Base-by-base conservation (phyloP, 2,113 vertebrate genomes). In the Noctilio leporinus region DNA sequence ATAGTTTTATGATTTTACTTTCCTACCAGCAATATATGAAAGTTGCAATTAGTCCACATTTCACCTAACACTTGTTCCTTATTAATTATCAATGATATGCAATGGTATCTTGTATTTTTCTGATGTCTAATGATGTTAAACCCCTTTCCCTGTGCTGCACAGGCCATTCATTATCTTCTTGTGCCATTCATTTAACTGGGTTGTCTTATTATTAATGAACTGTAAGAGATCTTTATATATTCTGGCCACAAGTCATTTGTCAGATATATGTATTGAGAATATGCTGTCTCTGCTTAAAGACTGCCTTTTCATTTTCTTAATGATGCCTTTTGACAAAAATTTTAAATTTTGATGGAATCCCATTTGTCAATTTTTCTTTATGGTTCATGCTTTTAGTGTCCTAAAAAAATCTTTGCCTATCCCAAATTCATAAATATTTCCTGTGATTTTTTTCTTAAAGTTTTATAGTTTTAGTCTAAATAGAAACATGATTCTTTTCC, bases 231-330 rank as follows among this genome's bases (percentile, higher is more conserved):
- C 64, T 91, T 80, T 80, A 95, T 91, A 80, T 80, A 85, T 59
- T 91, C 82, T 75, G 65, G 55, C 51, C 65, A 86, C 11, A 86
- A 72, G 75, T 47, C 59, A 70, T 83, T 47, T 93, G 53, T 93
- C 86, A 93, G 33, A n/a, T 85, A 40, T 38, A 91, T n/a, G 22
- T 86, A 80, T 45, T 38, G 14, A 59, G 40, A 89, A 81, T 67
- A 73, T 55, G 57, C 65, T 82, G 24, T 86, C 70, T 69, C 75
- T 82, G 33, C 59, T 92, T 88, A 92, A 84, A 69, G 26, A 89
- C 4, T 62, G 28, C 38, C 59, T 95, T 96, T 90, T 64, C 47
- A 90, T 83, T 86, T 93, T 96, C 73, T 82, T 76, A 70, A 89
- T 1, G 11, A 49, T 81, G 33, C 86, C 35, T 93, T 62, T 82